Base-by-base conservation (phyloP, 2,797 vertebrate genomes). In the Clarias platycephalus region DNA sequence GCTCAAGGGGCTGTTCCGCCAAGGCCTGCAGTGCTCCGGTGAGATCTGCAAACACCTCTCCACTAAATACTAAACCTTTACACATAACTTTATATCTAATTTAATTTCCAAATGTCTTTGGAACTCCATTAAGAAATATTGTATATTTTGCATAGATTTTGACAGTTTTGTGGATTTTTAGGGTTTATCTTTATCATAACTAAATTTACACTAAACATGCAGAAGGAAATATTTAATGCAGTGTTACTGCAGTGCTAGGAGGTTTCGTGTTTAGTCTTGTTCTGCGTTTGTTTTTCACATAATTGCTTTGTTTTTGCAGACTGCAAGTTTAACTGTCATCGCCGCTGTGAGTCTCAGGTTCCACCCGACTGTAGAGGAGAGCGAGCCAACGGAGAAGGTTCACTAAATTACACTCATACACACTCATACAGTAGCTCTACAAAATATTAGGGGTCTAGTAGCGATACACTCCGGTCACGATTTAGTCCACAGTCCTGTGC, bases 21-120 rank as follows among this genome's bases (percentile, higher is more conserved):
- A 96, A 90, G 95, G 95, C 24, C 89, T 95, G 87, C 95, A 96
- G 91, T 96, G 95, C 89, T 90, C 92, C 72, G 95, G 95, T 95
- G 77, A 90, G 90, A 67, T 28, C 60, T 28, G 31, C 12, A 31
- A 66, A 49, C 76, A 24, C 5, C 49, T n/a, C 57, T 60, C 2
- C 1, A 49, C 44, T 49, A 49, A 49, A 49, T 49, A 49, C 44
- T 49, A 64, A 63, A 63, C 62, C n/a, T 26, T 15, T 63, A 64
- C 0, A 13, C n/a, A 15, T 28, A 64, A 64, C n/a, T 63, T 49
- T 49, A 49, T 49, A 49, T 49, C 44, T 49, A n/a, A n/a, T n/a
- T n/a, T 31, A 31, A 15, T 16, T 66, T 28, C 28, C 13, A 28
- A 5, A 28, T 5, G 5, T 64, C 26, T 28, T 28, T 64, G 63